Evolutionary conservation across 2,888 invertebrate species (phyloP), one percentile per base, ranked within the genome.

Genomic region (Frankliniella intonsa): DNA sequence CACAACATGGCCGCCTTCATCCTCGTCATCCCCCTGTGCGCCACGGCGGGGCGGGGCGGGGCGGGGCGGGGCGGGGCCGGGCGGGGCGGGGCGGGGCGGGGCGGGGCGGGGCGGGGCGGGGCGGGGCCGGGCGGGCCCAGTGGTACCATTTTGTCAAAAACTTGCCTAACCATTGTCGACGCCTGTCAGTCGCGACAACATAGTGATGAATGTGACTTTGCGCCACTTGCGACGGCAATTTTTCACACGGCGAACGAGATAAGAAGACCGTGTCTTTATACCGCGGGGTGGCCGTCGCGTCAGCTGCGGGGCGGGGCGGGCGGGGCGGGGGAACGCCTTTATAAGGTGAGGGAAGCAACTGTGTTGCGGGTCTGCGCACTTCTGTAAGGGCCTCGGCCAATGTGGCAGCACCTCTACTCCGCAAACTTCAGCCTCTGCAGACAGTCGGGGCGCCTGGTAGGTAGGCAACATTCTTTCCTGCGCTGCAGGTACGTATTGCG

Each of bases 151-250:
- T 76, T 76, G 69, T 22, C 69, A 76, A n/a, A 76, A 76, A 76
- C 69, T 76, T 76, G 69, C 69, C 69, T 76, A 76, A 25, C 69
- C 69, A 22, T 22, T 25, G 69, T 76, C 69, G 69, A 76, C 25
- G 69, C 25, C 69, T 76, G 69, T 76, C 69, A 76, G 25, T 25
- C 12, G 2, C 69, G 69, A 12, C 25, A 25, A 76, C 25, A 76
- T 25, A 76, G 2, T 55, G 17, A 10, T 22, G 22, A 12, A 76
- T 12, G 22, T 25, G 22, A 25, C 22, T 25, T 76, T 14, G 62
- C 62, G 14, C 3, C 55, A n/a, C 25, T 76, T 76, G 69, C 25
- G 25, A 8, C 25, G n/a, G 69, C 69, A 76, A 76, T 76, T 76
- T 76, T 76, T 76, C 69, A 76, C 25, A 62, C 19, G 62, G 62